These are phyloP conservation scores for Manduca sexta DNA, from an alignment of 1,140 invertebrate genomes.

Conservation along the genomic window DNA sequence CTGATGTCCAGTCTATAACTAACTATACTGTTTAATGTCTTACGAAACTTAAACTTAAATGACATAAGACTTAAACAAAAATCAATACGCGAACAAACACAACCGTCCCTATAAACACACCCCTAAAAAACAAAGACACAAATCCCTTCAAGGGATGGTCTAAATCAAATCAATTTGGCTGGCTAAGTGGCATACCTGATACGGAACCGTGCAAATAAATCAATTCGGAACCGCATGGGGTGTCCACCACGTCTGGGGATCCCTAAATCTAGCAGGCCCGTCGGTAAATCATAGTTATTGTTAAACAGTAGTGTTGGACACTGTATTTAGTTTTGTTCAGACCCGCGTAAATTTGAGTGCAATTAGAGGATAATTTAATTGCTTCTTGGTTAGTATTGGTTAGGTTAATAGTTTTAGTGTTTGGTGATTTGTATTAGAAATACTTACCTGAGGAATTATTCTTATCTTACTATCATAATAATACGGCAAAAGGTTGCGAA, in stretches of 20 bases:
- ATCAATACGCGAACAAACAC: too few species aligned
- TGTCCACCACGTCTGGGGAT: slow-evolving; percentile 15
- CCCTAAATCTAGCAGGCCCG: slow-evolving; percentile 13
- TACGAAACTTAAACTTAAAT: too few species aligned
- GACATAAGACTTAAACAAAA: too few species aligned
- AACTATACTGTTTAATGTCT: too few species aligned
- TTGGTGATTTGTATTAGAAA: background rate
- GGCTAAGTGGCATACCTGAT: slow-evolving; percentile 16
- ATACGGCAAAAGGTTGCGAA: too few species aligned
- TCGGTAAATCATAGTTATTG: slow-evolving; percentile 22
- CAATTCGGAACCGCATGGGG: slow-evolving; percentile 8
- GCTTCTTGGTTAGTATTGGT: background rate
- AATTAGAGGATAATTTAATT: background rate
- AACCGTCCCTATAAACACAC: background rate
- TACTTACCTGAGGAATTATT: background rate
- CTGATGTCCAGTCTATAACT: too few species aligned
- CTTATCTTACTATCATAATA: background rate
- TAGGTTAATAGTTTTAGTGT: background rate
- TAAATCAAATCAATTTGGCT: slow-evolving; percentile 5
- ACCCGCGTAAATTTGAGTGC: background rate
- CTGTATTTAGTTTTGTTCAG: background rate
- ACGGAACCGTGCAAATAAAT: slow-evolving; percentile 14
- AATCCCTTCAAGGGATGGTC: background rate
- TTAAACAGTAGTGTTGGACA: slow-evolving; percentile 5
- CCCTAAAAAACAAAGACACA: background rate